These are phyloP conservation scores for Pseudachorutes palmiensis DNA, from an alignment of 1,140 invertebrate genomes.

Conservation along the genomic window DNA sequence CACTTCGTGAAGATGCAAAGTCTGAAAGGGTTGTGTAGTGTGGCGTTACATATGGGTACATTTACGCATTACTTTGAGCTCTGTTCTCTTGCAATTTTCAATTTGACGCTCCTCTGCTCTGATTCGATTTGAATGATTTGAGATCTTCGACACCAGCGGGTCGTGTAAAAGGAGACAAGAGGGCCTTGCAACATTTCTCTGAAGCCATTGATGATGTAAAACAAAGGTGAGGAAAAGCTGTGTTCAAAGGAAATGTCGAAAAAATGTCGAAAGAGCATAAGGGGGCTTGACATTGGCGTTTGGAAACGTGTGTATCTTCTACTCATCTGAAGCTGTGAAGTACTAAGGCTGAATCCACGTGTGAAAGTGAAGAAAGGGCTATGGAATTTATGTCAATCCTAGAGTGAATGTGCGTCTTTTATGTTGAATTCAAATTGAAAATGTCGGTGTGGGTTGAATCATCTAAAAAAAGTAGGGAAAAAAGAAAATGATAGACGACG, in stretches of 20 bases:
- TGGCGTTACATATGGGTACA: too few relatives aligned
- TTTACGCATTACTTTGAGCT: too few relatives aligned
- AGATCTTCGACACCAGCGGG: background rate
- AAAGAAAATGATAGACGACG: too few relatives aligned
- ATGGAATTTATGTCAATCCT: background rate
- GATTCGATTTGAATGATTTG: constrained; percentile 23
- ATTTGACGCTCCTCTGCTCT: constrained; percentile 22
- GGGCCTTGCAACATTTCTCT: background rate
- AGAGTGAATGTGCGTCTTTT: background rate
- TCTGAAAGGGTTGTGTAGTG: too few relatives aligned
- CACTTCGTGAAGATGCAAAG: too few relatives aligned
- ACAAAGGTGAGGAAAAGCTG: too few relatives aligned
- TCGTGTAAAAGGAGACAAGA: too few relatives aligned
- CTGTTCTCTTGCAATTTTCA: constrained; percentile 12
- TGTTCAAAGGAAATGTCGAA: constrained; percentile 10
- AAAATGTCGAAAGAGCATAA: too few relatives aligned
- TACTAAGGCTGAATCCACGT: background rate
- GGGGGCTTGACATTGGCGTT: too few relatives aligned
- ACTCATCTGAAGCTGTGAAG: background rate
- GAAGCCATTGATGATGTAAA: background rate
- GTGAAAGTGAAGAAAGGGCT: background rate
- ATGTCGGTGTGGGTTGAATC: too few relatives aligned
- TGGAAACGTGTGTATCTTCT: too few relatives aligned
- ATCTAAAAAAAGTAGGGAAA: too few relatives aligned
- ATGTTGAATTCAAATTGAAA: background rate